A percentile compares a stretch with the other conserved stretches of the same genome.
phyloP scores from a whole-genome alignment of 2,797 vertebrate genomes.

The Geotrypetes seraphini region DNA sequence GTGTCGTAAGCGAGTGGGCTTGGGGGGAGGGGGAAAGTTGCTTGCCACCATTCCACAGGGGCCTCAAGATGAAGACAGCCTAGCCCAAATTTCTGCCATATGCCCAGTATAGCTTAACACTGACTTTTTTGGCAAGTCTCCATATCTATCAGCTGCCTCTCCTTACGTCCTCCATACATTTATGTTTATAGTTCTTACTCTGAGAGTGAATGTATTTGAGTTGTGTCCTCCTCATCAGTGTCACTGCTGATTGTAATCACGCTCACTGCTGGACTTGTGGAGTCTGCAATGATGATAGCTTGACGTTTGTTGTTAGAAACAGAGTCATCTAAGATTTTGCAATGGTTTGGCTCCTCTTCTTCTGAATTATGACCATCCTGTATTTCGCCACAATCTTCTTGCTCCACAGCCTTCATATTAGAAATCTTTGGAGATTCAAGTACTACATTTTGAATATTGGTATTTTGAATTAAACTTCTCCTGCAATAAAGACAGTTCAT shows the following conservation, averaged over 20 bases:
- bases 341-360: constrained; percentile 54
- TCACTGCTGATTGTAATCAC: constrained; percentile 96
- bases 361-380: constrained; percentile 53
- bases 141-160: no score
- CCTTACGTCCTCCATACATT: no score
- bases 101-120: no score
- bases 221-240: constrained; percentile 71
- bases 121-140: no score
- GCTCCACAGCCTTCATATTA: constrained; percentile 71
- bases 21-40: no score
- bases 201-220: constrained; percentile 65
- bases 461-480: constrained; percentile 75
- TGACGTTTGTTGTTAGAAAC: constrained; percentile 70
- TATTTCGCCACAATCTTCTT: constrained; percentile 57
- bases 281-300: constrained; percentile 73
- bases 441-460: constrained; percentile 74
- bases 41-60: no score
- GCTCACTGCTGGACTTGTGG: constrained; percentile 80
- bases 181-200: no score
- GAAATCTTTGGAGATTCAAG: constrained; percentile 86
- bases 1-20: no score
- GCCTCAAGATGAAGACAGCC: no score
- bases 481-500: constrained; percentile 43
- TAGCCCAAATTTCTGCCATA: no score
- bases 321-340: constrained; percentile 51